Evolutionary conservation across 1,140 invertebrate species (phyloP).

Genomic region (Drosophila melanica): DNA sequence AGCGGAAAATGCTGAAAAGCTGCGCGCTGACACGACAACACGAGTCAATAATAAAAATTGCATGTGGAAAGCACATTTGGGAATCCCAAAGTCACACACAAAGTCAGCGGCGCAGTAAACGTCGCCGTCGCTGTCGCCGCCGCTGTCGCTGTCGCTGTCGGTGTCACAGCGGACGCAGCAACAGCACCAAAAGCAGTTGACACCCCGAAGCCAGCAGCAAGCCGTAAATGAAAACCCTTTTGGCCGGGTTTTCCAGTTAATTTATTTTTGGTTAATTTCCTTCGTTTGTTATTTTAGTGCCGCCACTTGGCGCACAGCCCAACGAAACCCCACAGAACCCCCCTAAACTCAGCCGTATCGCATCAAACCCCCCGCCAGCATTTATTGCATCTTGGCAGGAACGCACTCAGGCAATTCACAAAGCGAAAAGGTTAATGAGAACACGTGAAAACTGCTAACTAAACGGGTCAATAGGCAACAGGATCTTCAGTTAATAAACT

Average conservation of each 20-base stretch:
- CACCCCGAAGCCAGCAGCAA: slow-evolving; percentile 23
- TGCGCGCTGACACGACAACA: slow-evolving; percentile 68
- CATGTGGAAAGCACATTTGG: slow-evolving; percentile 79
- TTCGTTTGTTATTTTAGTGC: slow-evolving; percentile 76
- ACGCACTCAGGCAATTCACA: slow-evolving; percentile 40
- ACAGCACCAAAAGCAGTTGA: slow-evolving; percentile 16
- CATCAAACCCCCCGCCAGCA: slow-evolving; percentile 26
- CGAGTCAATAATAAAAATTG: slow-evolving; percentile 81
- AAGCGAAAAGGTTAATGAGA: slow-evolving; percentile 37
- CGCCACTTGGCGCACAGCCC: slow-evolving; percentile 36
- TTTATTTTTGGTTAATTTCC: slow-evolving; percentile 80
- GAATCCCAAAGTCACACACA: slow-evolving; percentile 71
- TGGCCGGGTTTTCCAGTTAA: slow-evolving; percentile 67
- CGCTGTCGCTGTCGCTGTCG: slow-evolving; percentile 7
- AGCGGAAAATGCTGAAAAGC: slow-evolving; percentile 78
- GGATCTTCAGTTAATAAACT: background rate
- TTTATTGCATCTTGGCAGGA: slow-evolving; percentile 78
- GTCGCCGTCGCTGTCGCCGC: slow-evolving; percentile 11
- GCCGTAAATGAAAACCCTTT: slow-evolving; percentile 52
- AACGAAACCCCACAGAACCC: slow-evolving; percentile 21
- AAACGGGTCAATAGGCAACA: slow-evolving; percentile 9
- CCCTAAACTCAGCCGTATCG: slow-evolving; percentile 2
- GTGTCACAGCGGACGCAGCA: slow-evolving; percentile 1
- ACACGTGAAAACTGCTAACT: slow-evolving; percentile 9
- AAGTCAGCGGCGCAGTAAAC: slow-evolving; percentile 2